A percentile compares a stretch with the other conserved stretches of the same genome.
Conservation (phyloP, 2,888 invertebrate species). For the Amitus sp. region DNA sequence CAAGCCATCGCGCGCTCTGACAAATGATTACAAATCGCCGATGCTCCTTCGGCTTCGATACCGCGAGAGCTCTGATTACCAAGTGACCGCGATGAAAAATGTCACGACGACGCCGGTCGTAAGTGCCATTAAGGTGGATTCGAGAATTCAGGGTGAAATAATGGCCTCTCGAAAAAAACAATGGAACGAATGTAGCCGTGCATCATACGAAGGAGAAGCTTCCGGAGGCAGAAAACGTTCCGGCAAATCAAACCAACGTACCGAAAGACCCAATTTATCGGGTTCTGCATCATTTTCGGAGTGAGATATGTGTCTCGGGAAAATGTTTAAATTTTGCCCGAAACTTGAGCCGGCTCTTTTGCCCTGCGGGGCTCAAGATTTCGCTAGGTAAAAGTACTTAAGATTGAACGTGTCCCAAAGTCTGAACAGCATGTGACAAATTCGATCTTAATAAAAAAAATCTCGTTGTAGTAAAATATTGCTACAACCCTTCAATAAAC, state of each 20-base stretch:
- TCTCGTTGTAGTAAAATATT: too few relatives aligned
- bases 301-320: too few relatives aligned
- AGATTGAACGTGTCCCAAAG: too few relatives aligned
- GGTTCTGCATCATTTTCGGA: too few relatives aligned
- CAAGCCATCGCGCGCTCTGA: slow-evolving; percentile 52
- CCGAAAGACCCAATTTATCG: too few relatives aligned
- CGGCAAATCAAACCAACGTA: background rate
- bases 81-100: slow-evolving; percentile 33
- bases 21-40: slow-evolving; percentile 63
- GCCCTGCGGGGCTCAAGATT: too few relatives aligned
- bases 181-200: background rate
- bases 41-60: slow-evolving; percentile 45
- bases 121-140: slow-evolving; percentile 7
- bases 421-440: too few relatives aligned
- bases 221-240: background rate
- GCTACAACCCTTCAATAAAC: too few relatives aligned
- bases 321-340: too few relatives aligned
- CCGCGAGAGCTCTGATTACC: slow-evolving; percentile 34
- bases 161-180: background rate
- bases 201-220: background rate
- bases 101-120: slow-evolving; percentile 8
- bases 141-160: background rate
- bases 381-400: too few relatives aligned
- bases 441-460: too few relatives aligned
- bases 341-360: too few relatives aligned